Base-by-base conservation (phyloP, 2,113 vertebrate species). In the Benitochromis conjunctus region DNA sequence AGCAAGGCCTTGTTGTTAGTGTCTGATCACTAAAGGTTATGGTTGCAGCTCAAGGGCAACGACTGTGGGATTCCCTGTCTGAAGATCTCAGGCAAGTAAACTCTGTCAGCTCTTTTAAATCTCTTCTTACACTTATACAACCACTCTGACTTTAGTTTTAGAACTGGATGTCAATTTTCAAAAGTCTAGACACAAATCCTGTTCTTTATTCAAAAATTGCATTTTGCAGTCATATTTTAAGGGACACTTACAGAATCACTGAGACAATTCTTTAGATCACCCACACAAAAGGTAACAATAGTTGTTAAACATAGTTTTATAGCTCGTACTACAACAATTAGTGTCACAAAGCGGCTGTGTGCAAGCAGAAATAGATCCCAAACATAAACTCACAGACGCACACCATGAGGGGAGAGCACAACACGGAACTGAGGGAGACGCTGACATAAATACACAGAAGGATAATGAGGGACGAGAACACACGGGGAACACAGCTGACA, bases 51-150 rank as follows among this genome's bases (percentile, higher is more conserved):
- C 13, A 46, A 46, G 66, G 38, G 13, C 13, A 43, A 71, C 3
- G 8, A 46, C 8, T 69, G n/a, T 69, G 38, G 64, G 34, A 66
- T 66, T 66, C 34, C 34, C 6, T 0, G 60, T n/a, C 60, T 38
- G 34, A 69, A 69, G 64, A 69, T 21, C 36, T 69, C 36, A 69
- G 64, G n/a, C 1, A 69, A 24, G 64, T 46, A 46, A 71, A 71
- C 7, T 46, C 64, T 71, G 13, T 46, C 8, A 26, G 21, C 38
- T 46, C 21, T 71, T 71, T 71, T 46, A 71, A 3, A 46, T 26
- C 38, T 46, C 13, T 71, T 71, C 14, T 18, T 71, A 46, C 38
- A 71, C 21, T 71, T 48, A 9, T 26, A 46, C 66, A 71, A 46
- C 24, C 21, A 18, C 41, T 46, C 14, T 71, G 66, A 26, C 41